Evolutionary conservation across 2,888 invertebrate species (phyloP).

Genomic region (Megamerina dolium): DNA sequence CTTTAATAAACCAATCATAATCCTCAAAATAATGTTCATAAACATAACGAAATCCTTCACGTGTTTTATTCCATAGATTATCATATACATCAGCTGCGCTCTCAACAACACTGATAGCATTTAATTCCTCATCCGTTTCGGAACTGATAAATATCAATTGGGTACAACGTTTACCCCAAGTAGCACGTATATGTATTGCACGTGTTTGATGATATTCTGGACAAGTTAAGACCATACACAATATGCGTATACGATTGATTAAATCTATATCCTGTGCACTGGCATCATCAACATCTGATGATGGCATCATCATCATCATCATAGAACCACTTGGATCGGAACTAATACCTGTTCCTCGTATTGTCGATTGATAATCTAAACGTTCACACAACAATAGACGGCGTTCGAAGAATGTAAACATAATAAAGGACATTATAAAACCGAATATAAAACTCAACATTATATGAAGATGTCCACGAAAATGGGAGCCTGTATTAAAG

Average conservation of each 20-base stretch:
- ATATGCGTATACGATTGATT: conserved; percentile 65
- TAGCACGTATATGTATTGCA: conserved; percentile 84
- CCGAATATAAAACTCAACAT: conserved; percentile 33
- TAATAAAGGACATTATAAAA: conserved; percentile 32
- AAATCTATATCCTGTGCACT: conserved; percentile 4
- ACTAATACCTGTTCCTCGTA: not conserved
- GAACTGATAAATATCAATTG: conserved; percentile 80
- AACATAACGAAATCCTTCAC: conserved; percentile 82
- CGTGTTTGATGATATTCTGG: conserved; percentile 79
- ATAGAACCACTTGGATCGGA: not conserved
- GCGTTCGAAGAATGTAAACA: conserved; percentile 25
- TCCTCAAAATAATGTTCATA: conserved; percentile 74
- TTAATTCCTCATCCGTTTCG: conserved; percentile 62
- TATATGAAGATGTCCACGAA: conserved; percentile 25
- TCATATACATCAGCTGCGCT: conserved; percentile 67
- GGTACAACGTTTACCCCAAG: conserved; percentile 90
- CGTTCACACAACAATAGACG: conserved; percentile 1
- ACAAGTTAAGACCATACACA: conserved; percentile 95
- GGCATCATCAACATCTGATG: too few species aligned
- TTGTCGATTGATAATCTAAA: conserved; percentile 9
- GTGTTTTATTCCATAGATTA: conserved; percentile 92
- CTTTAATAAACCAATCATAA: conserved; percentile 96
- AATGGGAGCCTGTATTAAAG: too few species aligned
- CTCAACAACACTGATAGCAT: conserved; percentile 73
- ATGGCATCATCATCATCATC: too few species aligned